Conservation (phyloP, 1,140 invertebrate genomes). For the Colletes gigas region DNA sequence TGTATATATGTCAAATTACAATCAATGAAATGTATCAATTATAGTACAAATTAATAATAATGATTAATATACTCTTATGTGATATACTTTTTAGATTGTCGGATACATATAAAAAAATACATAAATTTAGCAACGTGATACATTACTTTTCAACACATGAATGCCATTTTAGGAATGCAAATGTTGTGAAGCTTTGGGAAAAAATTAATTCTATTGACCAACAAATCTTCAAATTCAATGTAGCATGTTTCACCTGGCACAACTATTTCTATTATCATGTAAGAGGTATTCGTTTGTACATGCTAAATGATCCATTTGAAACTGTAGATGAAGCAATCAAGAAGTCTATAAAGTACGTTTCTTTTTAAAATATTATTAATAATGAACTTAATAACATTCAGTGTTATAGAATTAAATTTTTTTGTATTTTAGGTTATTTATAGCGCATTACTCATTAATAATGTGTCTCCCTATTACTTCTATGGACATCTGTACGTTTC, state of each 20-base stretch:
- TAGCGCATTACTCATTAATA: conserved; percentile 55
- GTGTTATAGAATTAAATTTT: not conserved
- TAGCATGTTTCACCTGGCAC: conserved; percentile 77
- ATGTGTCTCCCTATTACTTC: conserved; percentile 11
- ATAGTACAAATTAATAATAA: too few relatives aligned
- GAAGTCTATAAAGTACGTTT: conserved; percentile 63
- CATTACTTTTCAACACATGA: conserved; percentile 83
- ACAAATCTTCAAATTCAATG: conserved; percentile 78
- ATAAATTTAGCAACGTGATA: conserved; percentile 82
- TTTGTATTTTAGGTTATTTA: conserved; percentile 51
- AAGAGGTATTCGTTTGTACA: conserved; percentile 77
- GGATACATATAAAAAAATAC: conserved; percentile 82
- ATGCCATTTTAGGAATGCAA: conserved; percentile 83
- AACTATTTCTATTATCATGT: conserved; percentile 77
- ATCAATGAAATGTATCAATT: not conserved
- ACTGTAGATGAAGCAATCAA: conserved; percentile 65
- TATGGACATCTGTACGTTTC: conserved; percentile 35
- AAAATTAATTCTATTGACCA: conserved; percentile 79
- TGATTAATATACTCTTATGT: not conserved
- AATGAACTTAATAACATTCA: not conserved
- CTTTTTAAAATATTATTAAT: not conserved
- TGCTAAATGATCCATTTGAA: conserved; percentile 80
- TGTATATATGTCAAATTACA: not conserved
- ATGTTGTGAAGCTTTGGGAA: conserved; percentile 80
- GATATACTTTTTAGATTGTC: conserved; percentile 77